Percentiles rank a stretch among this genome's conserved stretches.
These are phyloP conservation scores for Oreortyx pictus DNA, from an alignment of 2,797 vertebrate species.

Conservation along the genomic window DNA sequence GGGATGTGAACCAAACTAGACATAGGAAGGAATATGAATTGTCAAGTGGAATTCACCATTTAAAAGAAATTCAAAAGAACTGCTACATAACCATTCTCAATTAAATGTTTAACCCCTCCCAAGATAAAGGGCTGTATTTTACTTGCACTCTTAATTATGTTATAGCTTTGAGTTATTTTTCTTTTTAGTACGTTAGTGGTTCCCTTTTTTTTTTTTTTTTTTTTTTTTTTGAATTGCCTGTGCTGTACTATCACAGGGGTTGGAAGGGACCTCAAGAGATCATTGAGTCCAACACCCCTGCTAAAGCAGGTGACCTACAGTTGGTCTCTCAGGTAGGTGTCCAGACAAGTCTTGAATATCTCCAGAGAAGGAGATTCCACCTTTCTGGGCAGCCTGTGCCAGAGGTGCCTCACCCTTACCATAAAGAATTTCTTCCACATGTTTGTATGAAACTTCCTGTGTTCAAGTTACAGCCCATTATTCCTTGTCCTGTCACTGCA, in stretches of 20 bases:
- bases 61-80: background rate
- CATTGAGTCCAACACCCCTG: too few relatives aligned
- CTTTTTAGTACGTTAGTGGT: background rate
- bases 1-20: background rate
- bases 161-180: background rate
- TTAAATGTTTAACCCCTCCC: background rate
- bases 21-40: background rate
- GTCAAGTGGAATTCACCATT: background rate
- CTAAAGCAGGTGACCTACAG: too few relatives aligned
- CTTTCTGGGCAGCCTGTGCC: too few relatives aligned
- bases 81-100: background rate
- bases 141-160: background rate
- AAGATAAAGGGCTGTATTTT: background rate
- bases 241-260: background rate
- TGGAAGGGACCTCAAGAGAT: too few relatives aligned
- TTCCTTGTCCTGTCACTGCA: too few relatives aligned
- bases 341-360: too few relatives aligned
- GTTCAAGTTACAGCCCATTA: too few relatives aligned
- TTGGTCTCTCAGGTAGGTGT: too few relatives aligned
- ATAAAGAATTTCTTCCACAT: too few relatives aligned
- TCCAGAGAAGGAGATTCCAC: too few relatives aligned
- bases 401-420: too few relatives aligned
- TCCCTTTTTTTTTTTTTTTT: background rate
- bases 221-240: background rate
- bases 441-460: too few relatives aligned